These are phyloP conservation scores for Callinectes sapidus DNA, from an alignment of 2,888 invertebrate genomes.

Conservation along the genomic window DNA sequence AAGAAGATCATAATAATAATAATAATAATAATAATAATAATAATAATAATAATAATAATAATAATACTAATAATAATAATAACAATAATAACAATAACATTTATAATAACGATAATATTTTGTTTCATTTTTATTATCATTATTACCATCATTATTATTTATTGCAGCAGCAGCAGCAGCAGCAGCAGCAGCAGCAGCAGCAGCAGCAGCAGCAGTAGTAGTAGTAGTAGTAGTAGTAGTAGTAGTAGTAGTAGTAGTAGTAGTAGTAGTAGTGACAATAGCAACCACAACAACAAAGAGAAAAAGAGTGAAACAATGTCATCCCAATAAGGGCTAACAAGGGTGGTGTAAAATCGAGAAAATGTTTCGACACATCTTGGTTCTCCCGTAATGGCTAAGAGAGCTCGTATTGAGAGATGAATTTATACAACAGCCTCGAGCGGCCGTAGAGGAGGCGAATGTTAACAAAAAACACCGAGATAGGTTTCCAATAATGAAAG, in stretches of 20 bases:
- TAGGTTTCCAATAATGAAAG: conserved; percentile 52
- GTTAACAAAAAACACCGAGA: conserved; percentile 43
- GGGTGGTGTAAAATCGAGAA: conserved; percentile 18
- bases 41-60: too few species aligned
- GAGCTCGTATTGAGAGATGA: conserved; percentile 36
- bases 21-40: too few species aligned
- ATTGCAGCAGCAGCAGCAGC: too few species aligned
- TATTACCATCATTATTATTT: too few species aligned
- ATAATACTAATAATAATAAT: too few species aligned
- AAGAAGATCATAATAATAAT: not conserved
- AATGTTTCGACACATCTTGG: conserved; percentile 19
- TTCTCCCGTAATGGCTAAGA: conserved; percentile 23
- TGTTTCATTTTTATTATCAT: too few species aligned
- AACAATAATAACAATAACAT: too few species aligned
- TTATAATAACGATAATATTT: too few species aligned
- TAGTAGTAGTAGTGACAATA: not conserved
- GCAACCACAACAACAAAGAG: not conserved
- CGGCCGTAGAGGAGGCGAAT: conserved; percentile 42
- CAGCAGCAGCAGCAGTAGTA: not conserved
- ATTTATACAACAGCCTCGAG: conserved; percentile 24
- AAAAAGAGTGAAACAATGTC: not conserved
- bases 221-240: conserved; percentile 21
- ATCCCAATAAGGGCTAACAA: not conserved
- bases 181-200: not conserved
- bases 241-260: conserved; percentile 19